Evolutionary conservation across 2,113 vertebrate species (phyloP).

Genomic region (Formicarius rufipectus): DNA sequence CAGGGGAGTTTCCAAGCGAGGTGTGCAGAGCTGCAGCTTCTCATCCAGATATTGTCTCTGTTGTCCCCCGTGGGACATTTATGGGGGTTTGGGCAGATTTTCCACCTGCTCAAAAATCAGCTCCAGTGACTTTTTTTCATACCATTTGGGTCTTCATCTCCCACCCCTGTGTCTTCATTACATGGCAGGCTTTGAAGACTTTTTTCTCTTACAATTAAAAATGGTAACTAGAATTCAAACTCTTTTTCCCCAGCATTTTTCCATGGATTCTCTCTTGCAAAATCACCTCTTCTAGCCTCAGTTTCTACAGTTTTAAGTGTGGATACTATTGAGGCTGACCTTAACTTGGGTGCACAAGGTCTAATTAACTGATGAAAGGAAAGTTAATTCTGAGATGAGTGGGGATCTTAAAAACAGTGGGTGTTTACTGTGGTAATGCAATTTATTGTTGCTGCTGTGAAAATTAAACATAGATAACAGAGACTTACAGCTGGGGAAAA

Average conservation of each 20-base stretch:
- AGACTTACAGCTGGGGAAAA: neutral
- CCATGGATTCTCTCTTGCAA: neutral
- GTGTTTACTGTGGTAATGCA: neutral
- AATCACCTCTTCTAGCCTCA: neutral
- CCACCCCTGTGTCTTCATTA: neutral
- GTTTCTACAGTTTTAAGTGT: neutral
- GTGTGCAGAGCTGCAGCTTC: constrained; percentile 56
- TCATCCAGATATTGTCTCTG: constrained; percentile 25
- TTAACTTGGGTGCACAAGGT: neutral
- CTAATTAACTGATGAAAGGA: neutral
- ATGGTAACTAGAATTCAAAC: neutral
- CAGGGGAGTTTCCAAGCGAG: constrained; percentile 73
- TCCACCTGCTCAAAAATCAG: neutral
- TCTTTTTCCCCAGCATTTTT: neutral
- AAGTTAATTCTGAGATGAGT: constrained; percentile 10
- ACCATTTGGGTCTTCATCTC: neutral
- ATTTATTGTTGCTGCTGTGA: neutral
- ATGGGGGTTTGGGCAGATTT: neutral
- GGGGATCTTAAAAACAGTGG: neutral
- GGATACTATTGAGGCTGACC: neutral
- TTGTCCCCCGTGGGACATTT: neutral
- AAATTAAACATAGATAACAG: neutral
- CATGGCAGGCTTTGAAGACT: neutral
- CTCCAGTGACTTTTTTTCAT: neutral
- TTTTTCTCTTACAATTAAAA: neutral